These are phyloP conservation scores for Antechinus stuartii DNA, from an alignment of 2,113 vertebrate species.

Conservation along the genomic window DNA sequence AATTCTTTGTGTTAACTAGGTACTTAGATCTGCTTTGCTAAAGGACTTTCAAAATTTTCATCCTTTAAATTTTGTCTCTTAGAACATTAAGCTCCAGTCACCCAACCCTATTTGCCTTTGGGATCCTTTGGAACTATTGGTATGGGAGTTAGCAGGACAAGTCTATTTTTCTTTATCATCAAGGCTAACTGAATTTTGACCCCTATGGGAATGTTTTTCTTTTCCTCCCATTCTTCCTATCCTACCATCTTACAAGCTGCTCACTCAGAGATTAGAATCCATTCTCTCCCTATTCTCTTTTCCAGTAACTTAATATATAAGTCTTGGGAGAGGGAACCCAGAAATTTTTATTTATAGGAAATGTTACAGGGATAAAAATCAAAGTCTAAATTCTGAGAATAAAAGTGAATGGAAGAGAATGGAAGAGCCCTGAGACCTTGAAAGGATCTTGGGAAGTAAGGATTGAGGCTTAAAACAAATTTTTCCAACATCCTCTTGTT, in stretches of 20 bases:
- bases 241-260: neutral
- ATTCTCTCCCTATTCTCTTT: neutral
- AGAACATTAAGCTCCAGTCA: neutral
- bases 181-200: neutral
- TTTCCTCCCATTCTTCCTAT: neutral
- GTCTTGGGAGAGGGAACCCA: neutral
- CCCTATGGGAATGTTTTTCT: neutral
- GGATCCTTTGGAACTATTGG: neutral
- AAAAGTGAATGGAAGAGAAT: neutral
- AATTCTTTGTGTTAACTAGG: neutral
- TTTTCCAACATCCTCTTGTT: neutral
- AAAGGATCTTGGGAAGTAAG: neutral
- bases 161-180: neutral
- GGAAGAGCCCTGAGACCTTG: neutral
- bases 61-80: neutral
- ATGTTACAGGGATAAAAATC: neutral
- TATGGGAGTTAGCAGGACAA: neutral
- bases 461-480: neutral
- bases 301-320: neutral
- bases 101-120: neutral
- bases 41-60: neutral
- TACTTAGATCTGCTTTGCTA: neutral
- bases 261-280: neutral
- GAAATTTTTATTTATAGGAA: neutral
- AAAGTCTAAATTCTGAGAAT: neutral